Conservation (phyloP, 2,888 invertebrate genomes). For the Mimumesa dahlbomi region DNA sequence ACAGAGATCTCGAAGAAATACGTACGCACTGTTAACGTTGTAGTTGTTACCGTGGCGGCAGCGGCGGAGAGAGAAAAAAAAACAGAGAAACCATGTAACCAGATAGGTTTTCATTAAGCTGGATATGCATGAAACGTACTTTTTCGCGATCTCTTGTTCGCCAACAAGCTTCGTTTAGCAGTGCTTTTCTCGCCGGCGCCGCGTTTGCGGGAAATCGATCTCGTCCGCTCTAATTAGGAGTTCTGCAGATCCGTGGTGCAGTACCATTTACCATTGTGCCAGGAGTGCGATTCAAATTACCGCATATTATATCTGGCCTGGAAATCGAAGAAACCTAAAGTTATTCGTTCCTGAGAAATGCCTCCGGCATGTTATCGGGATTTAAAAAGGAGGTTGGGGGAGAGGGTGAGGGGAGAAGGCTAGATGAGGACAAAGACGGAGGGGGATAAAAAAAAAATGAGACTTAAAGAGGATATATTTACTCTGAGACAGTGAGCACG, state of each 20-base stretch:
- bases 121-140: neutral
- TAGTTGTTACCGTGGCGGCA: no score
- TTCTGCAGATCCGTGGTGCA: slow-evolving; percentile 44
- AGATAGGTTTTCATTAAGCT: neutral
- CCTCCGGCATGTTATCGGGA: slow-evolving; percentile 2
- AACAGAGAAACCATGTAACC: no score
- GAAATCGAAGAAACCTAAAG: neutral
- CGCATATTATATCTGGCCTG: slow-evolving; percentile 25
- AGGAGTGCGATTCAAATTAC: slow-evolving; percentile 37
- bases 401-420: no score
- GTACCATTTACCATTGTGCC: slow-evolving; percentile 37
- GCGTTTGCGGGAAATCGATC: slow-evolving; percentile 53
- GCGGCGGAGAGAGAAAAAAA: no score
- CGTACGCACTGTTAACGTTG: neutral
- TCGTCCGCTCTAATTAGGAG: slow-evolving; percentile 54
- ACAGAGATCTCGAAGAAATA: slow-evolving; percentile 1
- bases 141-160: neutral
- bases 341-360: neutral
- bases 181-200: slow-evolving; percentile 15
- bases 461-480: no score
- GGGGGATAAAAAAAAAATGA: no score
- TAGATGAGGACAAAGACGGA: no score
- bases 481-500: no score
- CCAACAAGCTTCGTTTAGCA: slow-evolving; percentile 17
- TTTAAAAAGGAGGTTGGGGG: no score